These are phyloP conservation scores for Aphis gossypii DNA, from an alignment of 1,140 invertebrate genomes.

Conservation along the genomic window DNA sequence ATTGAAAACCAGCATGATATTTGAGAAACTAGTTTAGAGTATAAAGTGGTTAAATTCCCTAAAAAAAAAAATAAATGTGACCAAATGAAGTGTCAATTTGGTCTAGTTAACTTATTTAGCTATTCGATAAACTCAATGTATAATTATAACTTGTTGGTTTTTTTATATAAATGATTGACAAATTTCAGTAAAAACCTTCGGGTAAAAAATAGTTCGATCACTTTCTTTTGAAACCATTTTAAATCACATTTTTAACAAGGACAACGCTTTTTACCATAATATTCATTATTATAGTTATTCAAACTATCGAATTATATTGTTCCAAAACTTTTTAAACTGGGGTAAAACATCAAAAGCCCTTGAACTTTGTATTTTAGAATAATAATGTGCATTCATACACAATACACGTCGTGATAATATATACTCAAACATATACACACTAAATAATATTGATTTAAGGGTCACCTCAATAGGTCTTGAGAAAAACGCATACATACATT, in stretches of 20 bases:
- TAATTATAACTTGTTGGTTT: not conserved
- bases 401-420: not conserved
- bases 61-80: not conserved
- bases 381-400: not conserved
- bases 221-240: not conserved
- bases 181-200: not conserved
- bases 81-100: not conserved
- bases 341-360: not conserved
- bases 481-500: conserved; percentile 1
- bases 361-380: conserved; percentile 30
- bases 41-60: not conserved
- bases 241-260: not conserved
- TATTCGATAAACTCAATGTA: not conserved
- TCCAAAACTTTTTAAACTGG: not conserved
- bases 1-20: not conserved
- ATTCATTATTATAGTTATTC: not conserved
- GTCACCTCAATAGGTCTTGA: conserved; percentile 25
- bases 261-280: not conserved
- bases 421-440: not conserved
- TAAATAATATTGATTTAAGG: conserved; percentile 35
- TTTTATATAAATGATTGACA: not conserved
- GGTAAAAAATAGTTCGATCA: not conserved
- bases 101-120: not conserved
- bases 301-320: conserved; percentile 17
- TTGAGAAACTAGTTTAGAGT: not conserved